Conservation (phyloP, 2,888 invertebrate species). For the Ischnura elegans region DNA sequence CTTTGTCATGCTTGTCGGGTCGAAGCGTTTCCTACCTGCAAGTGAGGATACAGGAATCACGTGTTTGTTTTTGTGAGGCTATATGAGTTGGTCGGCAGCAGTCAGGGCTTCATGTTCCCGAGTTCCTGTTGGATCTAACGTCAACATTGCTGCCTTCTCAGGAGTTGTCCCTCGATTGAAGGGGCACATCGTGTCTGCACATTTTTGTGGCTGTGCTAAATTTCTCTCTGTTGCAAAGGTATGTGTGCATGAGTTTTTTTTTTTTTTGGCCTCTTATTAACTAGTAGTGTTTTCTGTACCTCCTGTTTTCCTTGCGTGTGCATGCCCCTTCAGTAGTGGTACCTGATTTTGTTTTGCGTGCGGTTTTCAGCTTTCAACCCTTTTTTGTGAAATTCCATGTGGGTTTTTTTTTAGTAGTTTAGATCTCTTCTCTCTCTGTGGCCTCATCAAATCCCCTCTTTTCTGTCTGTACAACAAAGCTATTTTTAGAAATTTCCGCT, state of each 20-base stretch:
- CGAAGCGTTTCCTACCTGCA: neutral
- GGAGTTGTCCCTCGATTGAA: constrained; percentile 29
- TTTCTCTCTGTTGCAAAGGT: constrained; percentile 56
- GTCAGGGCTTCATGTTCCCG: constrained; percentile 45
- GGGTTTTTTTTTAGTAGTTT: no score
- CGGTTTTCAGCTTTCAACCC: constrained; percentile 57
- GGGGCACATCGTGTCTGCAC: constrained; percentile 32
- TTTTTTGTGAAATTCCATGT: no score
- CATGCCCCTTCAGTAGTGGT: constrained; percentile 34
- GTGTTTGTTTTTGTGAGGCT: constrained; percentile 27
- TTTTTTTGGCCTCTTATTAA: constrained; percentile 36
- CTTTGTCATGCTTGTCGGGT: neutral
- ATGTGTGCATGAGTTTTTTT: constrained; percentile 67
- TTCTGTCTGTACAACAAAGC: no score
- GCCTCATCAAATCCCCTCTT: no score
- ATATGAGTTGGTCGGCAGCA: neutral
- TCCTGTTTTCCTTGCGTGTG: constrained; percentile 68
- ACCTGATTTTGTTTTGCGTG: constrained; percentile 70
- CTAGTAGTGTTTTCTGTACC: constrained; percentile 24
- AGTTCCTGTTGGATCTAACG: constrained; percentile 39
- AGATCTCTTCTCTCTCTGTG: no score
- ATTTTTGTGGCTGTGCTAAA: constrained; percentile 49
- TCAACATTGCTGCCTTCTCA: constrained; percentile 52
- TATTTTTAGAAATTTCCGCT: no score
- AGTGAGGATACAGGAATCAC: neutral